Base-by-base conservation (phyloP, 2,888 invertebrate genomes). In the Calliopum simillimum region DNA sequence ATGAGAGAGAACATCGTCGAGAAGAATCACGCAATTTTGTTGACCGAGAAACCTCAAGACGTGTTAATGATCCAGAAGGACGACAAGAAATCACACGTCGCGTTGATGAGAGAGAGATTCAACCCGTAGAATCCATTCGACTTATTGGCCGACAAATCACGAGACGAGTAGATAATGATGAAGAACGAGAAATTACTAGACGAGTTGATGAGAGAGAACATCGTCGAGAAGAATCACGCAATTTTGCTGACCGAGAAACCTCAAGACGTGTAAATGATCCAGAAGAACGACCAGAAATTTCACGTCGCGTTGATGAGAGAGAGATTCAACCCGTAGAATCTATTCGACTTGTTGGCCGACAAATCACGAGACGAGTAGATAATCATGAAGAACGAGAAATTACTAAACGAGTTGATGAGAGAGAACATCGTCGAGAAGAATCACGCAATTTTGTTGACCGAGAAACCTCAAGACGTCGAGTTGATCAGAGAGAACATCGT, bases 391-490 rank as follows among this genome's bases (percentile, higher is more conserved):
- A 51, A 3, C 65, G 69, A 1, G 53, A 70, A 47, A 66, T 43
- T 44, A 13, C 13, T 14, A 4, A 41, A 41, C 21, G 8, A 62
- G 21, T 3, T 4, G 63, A 68, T 43, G 55, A 62, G 12, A 46
- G 58, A 33, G 63, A 68, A 14, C 25, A 61, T 13, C 59, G 46
- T 66, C 23, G 25, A 47, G 44, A 62, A 46, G n/a, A n/a, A n/a
- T n/a, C 61, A 56, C 47, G 13, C 1, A 21, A 19, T 12, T 56
- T 21, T 4, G n/a, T 46, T 12, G 67, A 63, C 2, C 61, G 61
- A 8, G 62, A 68, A 47, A 8, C 8, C 41, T 21, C n/a, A 6
- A 49, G 44, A 3, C n/a, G 53, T 13, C 51, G 58, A 44, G 25
- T n/a, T 23, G 13, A 5, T 44, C 44, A 23, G 1, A 16, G 16